Base-by-base conservation (phyloP, 2,888 invertebrate species). In the Arrhopalites spinosus region DNA sequence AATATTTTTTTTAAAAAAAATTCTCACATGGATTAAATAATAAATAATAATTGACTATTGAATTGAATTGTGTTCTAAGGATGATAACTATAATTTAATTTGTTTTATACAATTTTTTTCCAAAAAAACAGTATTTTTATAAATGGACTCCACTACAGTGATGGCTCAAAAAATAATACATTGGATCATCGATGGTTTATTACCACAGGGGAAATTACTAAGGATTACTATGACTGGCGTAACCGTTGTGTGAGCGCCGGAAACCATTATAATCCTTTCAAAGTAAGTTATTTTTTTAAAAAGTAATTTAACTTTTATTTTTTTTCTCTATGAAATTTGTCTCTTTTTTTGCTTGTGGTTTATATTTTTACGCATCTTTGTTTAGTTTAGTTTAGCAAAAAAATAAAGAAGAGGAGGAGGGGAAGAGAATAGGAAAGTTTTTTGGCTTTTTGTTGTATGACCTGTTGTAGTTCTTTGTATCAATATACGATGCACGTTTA, bases 181-280 rank as follows among this genome's bases (percentile, higher is more conserved):
- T 77, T 81, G 3, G 84, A 85, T 45, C 87, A 87, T 82, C 87
- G 93, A 79, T 96, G 96, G 95, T 92, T 92, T 15, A 88, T 96
- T 23, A 93, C 95, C 85, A 90, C 90, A 75, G 87, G 89, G 80
- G 88, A 92, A 0, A 93, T 95, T 0, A 94, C 93, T 23, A 90
- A 89, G 77, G 96, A 96, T 86, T 96, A 92, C 86, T 95, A 95
- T 85, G 93, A 94, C 86, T 96, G 95, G 96, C 92, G 92, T 36
- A 90, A 88, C 61, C 87, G 96, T 50, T 95, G 96, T 84, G 86
- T 93, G 13, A 93, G 93, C 81, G 89, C 93, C 0, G 95, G 93
- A 5, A 84, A 84, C 0, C 87, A 90, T n/a, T 93, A 88, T 84
- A 93, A 96, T 86, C 96, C 96, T 0, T 90, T 90, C 82, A 89